Evolutionary conservation across 1,140 invertebrate genomes (phyloP).

Genomic region (Zaprionus davidi): DNA sequence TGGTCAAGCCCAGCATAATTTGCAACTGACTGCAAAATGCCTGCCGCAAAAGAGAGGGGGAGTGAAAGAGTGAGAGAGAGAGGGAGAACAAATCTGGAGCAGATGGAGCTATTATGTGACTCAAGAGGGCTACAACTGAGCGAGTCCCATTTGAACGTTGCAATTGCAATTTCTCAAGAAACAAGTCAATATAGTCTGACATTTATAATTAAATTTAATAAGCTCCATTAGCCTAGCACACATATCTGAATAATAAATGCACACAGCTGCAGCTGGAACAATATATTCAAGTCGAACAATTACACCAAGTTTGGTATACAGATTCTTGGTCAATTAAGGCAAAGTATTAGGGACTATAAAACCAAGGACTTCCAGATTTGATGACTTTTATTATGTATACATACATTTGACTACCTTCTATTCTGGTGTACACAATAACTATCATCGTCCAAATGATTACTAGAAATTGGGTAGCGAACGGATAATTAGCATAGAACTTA

Average conservation of each 20-base stretch:
- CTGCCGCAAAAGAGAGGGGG: not conserved
- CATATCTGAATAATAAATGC: not conserved
- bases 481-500: too few species aligned
- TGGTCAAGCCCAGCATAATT: slow-evolving; percentile 12
- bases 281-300: not conserved
- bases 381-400: too few species aligned
- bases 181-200: not conserved
- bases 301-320: not conserved
- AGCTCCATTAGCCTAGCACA: not conserved
- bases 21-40: not conserved
- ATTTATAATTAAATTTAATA: slow-evolving; percentile 6
- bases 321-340: too few species aligned
- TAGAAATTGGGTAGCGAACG: too few species aligned
- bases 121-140: not conserved
- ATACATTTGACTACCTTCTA: too few species aligned
- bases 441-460: too few species aligned
- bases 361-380: too few species aligned
- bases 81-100: not conserved
- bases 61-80: not conserved
- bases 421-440: too few species aligned
- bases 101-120: slow-evolving; percentile 1
- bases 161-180: not conserved
- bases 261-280: not conserved
- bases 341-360: too few species aligned
- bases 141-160: not conserved